Evolutionary conservation across 2,888 invertebrate genomes (phyloP).

Genomic region (Neoaliturus tenellus): DNA sequence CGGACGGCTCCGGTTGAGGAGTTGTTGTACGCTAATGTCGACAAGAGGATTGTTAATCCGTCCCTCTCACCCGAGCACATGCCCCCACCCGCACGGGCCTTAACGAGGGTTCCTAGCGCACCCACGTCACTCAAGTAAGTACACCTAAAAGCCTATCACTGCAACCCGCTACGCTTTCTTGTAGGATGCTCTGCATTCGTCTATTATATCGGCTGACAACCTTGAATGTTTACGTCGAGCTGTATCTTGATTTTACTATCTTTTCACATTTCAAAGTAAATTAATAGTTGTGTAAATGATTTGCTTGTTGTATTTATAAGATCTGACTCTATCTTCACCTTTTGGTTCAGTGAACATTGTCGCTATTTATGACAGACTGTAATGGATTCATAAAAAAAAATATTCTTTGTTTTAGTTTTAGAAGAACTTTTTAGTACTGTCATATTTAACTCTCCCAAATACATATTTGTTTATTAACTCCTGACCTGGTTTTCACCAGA

Average conservation of each 20-base stretch:
- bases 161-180: not conserved
- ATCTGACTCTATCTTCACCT: too few species aligned
- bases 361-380: too few species aligned
- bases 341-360: too few species aligned
- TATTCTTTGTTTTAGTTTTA: too few species aligned
- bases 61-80: slow-evolving; percentile 62
- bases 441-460: too few species aligned
- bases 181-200: not conserved
- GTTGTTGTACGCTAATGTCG: slow-evolving; percentile 74
- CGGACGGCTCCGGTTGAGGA: slow-evolving; percentile 82
- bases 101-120: slow-evolving; percentile 82
- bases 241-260: not conserved
- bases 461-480: too few species aligned
- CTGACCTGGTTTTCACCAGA: too few species aligned
- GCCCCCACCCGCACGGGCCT: slow-evolving; percentile 67
- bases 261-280: too few species aligned
- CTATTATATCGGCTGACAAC: not conserved
- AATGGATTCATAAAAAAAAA: too few species aligned
- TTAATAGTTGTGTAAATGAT: too few species aligned
- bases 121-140: slow-evolving; percentile 85
- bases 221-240: not conserved
- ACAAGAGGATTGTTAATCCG: not conserved
- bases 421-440: too few species aligned
- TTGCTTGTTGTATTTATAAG: too few species aligned
- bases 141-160: not conserved